Evolutionary conservation across 2,888 invertebrate species (phyloP).

Genomic region (Conistra vaccinii): DNA sequence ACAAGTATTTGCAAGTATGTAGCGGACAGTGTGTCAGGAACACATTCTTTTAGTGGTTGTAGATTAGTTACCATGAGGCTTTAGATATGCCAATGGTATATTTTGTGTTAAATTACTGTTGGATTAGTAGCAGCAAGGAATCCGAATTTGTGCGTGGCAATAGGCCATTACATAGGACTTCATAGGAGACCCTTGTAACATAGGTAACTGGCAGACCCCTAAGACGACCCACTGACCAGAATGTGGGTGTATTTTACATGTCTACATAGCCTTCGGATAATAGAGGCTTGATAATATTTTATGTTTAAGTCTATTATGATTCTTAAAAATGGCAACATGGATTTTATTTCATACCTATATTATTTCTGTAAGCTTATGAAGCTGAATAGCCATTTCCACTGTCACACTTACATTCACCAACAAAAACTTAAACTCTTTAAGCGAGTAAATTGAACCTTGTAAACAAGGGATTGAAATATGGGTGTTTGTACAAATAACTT

Average conservation of each 20-base stretch:
- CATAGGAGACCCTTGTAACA: not conserved
- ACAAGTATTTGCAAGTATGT: too few species aligned
- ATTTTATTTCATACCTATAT: not conserved
- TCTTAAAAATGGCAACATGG: not conserved
- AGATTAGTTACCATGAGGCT: not conserved
- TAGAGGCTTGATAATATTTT: not conserved
- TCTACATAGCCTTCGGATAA: not conserved
- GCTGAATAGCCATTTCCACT: constrained; percentile 7
- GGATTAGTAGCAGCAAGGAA: too few species aligned
- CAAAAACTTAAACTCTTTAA: not conserved
- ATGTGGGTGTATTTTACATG: not conserved
- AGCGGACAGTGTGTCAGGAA: not conserved
- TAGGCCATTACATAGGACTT: not conserved
- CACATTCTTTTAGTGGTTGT: not conserved
- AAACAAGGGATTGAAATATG: not conserved
- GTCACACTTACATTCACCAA: not conserved
- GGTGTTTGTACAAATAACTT: not conserved
- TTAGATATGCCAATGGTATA: not conserved
- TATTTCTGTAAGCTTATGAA: not conserved
- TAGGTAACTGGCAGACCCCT: not conserved
- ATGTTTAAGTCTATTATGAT: not conserved
- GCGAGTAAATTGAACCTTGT: not conserved
- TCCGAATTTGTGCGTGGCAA: not conserved
- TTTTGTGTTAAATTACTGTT: not conserved
- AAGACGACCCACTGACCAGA: too few species aligned